Evolutionary conservation across 2,797 vertebrate species (phyloP).

Genomic region (Masticophis lateralis): DNA sequence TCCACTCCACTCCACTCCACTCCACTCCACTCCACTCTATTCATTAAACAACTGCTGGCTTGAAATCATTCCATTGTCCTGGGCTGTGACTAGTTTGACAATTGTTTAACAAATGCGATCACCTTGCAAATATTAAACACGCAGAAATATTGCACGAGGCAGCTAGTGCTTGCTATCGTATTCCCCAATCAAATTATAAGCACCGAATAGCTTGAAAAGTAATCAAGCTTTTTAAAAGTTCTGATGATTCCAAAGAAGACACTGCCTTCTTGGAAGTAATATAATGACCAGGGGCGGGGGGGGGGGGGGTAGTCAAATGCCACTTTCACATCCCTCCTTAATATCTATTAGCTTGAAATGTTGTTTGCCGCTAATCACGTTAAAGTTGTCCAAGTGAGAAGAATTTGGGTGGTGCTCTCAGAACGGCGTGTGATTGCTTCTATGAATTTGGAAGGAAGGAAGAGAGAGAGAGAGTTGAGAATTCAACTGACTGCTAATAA

Average conservation of each 20-base stretch:
- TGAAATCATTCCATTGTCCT: background rate
- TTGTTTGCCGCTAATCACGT: slow-evolving; percentile 22
- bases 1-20: no score
- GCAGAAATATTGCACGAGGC: background rate
- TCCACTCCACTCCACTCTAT: no score
- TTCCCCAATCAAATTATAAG: background rate
- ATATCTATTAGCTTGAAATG: slow-evolving; percentile 17
- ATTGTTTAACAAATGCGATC: background rate
- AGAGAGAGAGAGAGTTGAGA: slow-evolving; percentile 31
- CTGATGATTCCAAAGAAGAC: background rate
- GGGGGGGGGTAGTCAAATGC: slow-evolving; percentile 14
- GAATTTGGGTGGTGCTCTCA: slow-evolving; percentile 35
- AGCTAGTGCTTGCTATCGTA: background rate
- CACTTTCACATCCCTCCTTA: slow-evolving; percentile 28
- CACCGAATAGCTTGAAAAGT: background rate
- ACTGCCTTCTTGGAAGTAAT: slow-evolving; percentile 23
- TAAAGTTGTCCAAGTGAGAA: slow-evolving; percentile 30
- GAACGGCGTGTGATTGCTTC: slow-evolving; percentile 8
- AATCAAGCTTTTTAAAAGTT: background rate
- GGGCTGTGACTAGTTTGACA: background rate
- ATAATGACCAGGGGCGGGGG: background rate
- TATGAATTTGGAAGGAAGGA: slow-evolving; percentile 15
- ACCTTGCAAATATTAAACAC: background rate
- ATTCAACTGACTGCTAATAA: slow-evolving; percentile 21
- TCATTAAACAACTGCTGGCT: background rate